Base-by-base conservation (phyloP, 2,797 vertebrate genomes). In the Botia kubotai region DNA sequence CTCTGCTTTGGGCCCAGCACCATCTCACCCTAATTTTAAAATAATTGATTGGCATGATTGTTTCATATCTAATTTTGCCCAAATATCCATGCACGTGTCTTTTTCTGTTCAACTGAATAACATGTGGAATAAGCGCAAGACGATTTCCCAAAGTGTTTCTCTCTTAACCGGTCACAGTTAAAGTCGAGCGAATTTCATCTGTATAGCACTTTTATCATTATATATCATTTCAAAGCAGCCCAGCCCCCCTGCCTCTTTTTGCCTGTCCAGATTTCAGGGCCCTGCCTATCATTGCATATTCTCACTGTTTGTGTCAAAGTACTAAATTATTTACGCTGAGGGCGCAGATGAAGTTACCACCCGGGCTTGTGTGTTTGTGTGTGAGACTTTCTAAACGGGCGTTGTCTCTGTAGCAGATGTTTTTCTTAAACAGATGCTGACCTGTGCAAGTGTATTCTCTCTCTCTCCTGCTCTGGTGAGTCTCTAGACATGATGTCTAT, bases 301-400 rank as follows among this genome's bases (percentile, higher is more conserved):
- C 74, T 79, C 67, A 79, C 58, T 75, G 80, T 33, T 63, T 65
- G 71, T 83, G 69, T 79, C 73, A 76, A 76, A 80, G 50, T 55
- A 69, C 81, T 89, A 72, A 89, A 90, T 92, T 88, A 90, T 92
- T 84, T 80, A 92, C 90, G 87, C 85, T 71, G 60, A 19, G 74
- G 85, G 86, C 83, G 63, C 80, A 85, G 88, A 91, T 89, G 77
- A 11, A 87, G 85, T 79, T 85, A 82, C 77, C 67, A 60, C 33
- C 33, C 29, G 36, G 63, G 58, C 65, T 50, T 83, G 83, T 77
- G 60, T 19, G 11, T 19, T 8, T 21, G 63, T 58, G 58, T 68
- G 81, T 74, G 14, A 29, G 19, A 7, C 29, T 23, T 68, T 29
- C 72, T 21, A 13, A 46, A 70, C 21, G 39, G 52, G 73, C 12